Evolutionary conservation across 2,113 vertebrate species (phyloP), one percentile per base, ranked within the genome.

Genomic region (Pungitius pungitius): DNA sequence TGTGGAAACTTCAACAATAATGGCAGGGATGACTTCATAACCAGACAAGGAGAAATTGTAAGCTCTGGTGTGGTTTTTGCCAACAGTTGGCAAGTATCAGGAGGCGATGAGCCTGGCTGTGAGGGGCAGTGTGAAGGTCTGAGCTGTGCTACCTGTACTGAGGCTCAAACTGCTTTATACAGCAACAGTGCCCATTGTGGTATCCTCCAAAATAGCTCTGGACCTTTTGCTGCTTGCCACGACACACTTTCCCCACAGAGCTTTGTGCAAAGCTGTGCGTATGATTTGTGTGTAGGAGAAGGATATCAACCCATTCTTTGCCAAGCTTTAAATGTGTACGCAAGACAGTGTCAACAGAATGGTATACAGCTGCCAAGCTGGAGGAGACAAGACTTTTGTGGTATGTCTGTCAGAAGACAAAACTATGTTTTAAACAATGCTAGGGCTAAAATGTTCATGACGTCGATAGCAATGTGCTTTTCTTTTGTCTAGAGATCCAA

Each of bases 301-400:
- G 89, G 90, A 1, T 87, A 91, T 26, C 86, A 69, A 68, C 85
- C 75, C 0, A 85, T 92, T 64, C 72, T 94, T 4, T 94, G 92
- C 57, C 70, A 82, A 77, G 85, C 90, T 8, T 42, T 93, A 3
- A 80, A 8, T 0, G 68, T 78, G 2, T 93, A 93, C 0, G 78
- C 90, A 30, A 73, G 61, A 51, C 83, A 80, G 12, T 94, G 93
- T 70, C 89, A 93, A 47, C 81, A 85, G 51, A 77, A 3, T 15
- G 57, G 43, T 6, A 8, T 92, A 14, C 76, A 59, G 1, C 63
- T 89, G 0, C 84, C 26, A 26, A 83, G 54, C 3, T 94, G 93
- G 92, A 85, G 85, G 56, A 77, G 49, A 6, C 6, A 54, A 8
- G 73, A 68, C 4, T 91, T 93, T 37, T 93, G 93, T 72, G 91